Evolutionary conservation across 2,797 vertebrate genomes (phyloP).

Genomic region (Labeo calbasu): DNA sequence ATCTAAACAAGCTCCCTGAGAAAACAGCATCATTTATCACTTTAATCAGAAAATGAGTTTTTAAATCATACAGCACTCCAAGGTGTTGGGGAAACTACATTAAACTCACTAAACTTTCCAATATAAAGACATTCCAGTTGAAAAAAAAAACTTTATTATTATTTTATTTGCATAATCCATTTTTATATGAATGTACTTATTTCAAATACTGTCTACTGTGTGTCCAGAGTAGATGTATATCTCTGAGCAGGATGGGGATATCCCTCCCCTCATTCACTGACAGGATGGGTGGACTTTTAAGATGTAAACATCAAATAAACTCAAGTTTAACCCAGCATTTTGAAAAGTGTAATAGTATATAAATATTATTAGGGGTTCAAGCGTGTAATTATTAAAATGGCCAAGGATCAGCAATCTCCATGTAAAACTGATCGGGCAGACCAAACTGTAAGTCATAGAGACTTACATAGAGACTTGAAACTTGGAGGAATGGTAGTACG

Average conservation of each 20-base stretch:
- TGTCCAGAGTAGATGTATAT: neutral
- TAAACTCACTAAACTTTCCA: neutral
- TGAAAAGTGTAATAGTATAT: too few species aligned
- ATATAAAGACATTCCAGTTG: neutral
- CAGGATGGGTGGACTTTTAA: conserved; percentile 6
- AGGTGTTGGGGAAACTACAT: conserved; percentile 25
- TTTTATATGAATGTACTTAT: neutral
- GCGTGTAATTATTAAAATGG: too few species aligned
- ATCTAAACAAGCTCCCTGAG: neutral
- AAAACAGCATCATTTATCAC: conserved; percentile 5
- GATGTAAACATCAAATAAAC: neutral
- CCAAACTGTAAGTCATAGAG: too few species aligned
- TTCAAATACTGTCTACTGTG: neutral
- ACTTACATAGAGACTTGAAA: too few species aligned
- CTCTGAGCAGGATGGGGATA: conserved; percentile 46
- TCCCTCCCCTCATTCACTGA: conserved; percentile 6
- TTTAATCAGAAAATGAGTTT: conserved; percentile 16
- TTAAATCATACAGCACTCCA: conserved; percentile 6
- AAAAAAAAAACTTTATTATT: neutral
- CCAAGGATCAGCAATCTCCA: too few species aligned
- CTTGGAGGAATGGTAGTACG: too few species aligned
- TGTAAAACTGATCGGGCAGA: too few species aligned
- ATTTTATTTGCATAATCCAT: neutral
- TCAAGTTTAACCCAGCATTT: neutral
- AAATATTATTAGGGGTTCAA: too few species aligned